Evolutionary conservation across 2,113 vertebrate genomes (phyloP), one percentile per base, ranked within the genome.

Genomic region (Aleadryas rufinucha): DNA sequence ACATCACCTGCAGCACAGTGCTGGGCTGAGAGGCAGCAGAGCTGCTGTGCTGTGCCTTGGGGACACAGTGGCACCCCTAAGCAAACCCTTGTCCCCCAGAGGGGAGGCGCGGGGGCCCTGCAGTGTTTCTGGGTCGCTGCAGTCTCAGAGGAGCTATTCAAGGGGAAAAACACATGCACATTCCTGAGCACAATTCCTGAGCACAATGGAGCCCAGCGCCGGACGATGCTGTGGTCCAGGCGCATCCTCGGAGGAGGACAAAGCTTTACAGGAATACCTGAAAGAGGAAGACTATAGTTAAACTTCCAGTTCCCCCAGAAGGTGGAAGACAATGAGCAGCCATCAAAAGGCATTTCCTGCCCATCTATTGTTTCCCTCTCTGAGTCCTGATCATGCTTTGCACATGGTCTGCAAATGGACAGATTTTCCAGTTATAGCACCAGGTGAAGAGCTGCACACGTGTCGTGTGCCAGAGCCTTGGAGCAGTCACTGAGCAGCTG

Each of bases 241-340:
- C 13, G 53, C 95, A 95, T 97, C 95, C 81, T 92, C 28, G 0
- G 5, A 93, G 0, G 6, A 95, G 80, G 50, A 89, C 0, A 0
- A 68, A 72, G 69, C 42, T 26, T 11, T 65, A 78, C 76, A 63
- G 17, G 65, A 96, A 95, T 87, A 97, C 90, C 96, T 96, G 95
- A 83, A 68, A 92, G 70, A 87, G 92, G 87, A 96, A 97, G 65
- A 93, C 77, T 92, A 21, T 71, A 93, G 79, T 79, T 95, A 95
- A 97, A 95, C 93, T 95, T 95, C 93, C 93, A 92, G 93, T 96
- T 96, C 72, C 86, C 94, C 83, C 41, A 81, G 83, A 96, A 97
- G 88, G 95, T 95, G 71, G 90, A 79, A 96, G 93, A 96, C 96
- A 96, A 96, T 95, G 72, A 91, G 37, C 70, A 77, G 90, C 81